Conservation (phyloP, 2,113 vertebrate genomes). For the Peromyscus leucopus region DNA sequence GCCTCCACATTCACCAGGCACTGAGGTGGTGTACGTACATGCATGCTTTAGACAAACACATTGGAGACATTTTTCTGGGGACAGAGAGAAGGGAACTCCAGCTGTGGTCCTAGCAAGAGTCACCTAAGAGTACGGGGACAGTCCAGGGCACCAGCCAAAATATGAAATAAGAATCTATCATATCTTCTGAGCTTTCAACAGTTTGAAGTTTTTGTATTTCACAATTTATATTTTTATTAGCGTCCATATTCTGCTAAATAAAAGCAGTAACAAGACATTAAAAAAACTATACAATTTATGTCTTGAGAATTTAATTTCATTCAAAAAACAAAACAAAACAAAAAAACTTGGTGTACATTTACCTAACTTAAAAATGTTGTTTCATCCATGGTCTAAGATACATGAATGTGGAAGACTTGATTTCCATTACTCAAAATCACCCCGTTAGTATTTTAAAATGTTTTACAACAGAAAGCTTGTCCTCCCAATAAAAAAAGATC, state of each 20-base stretch:
- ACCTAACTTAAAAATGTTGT: conserved; percentile 26
- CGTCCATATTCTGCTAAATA: conserved; percentile 67
- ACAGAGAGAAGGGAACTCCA: neutral
- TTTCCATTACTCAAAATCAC: conserved; percentile 81
- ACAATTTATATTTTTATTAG: conserved; percentile 67
- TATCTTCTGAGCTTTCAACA: conserved; percentile 32
- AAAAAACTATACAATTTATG: conserved; percentile 66
- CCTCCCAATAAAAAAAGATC: conserved; percentile 82
- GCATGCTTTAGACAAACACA: neutral
- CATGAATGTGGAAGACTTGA: conserved; percentile 71
- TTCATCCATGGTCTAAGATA: conserved; percentile 15
- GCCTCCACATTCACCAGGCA: neutral
- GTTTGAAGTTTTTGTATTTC: conserved; percentile 59
- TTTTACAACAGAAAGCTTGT: conserved; percentile 78
- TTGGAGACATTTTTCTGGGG: neutral
- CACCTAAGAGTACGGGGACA: neutral
- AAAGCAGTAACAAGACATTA: conserved; percentile 66
- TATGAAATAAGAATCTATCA: neutral
- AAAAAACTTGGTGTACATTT: conserved; percentile 54
- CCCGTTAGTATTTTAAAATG: conserved; percentile 69
- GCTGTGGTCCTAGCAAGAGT: neutral
- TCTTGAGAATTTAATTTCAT: conserved; percentile 62
- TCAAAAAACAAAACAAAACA: neutral
- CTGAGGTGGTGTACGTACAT: neutral
- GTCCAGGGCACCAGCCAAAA: neutral